Evolutionary conservation across 2,113 vertebrate genomes (phyloP), one percentile per base, ranked within the genome.

Genomic region (Nothoprocta perdicaria): DNA sequence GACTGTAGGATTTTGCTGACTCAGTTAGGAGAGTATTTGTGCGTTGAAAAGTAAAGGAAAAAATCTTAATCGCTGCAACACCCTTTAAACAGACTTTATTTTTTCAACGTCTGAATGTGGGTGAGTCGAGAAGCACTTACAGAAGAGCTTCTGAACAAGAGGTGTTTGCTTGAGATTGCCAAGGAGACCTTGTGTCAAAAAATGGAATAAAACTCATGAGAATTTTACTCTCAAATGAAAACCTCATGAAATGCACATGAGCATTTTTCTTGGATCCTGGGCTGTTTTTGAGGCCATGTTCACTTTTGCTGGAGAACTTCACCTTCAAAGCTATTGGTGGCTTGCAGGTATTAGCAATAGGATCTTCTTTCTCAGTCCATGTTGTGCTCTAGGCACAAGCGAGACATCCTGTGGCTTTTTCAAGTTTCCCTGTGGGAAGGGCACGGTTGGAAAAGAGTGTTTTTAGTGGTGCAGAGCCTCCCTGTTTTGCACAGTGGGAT

Each of bases 211-310:
- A 91, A 50, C 9, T 66, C 9, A 11, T 31, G 13, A 57, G 75
- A 52, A 79, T 76, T 91, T 92, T 41, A 23, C 26, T 87, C 23
- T 58, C 74, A 94, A 23, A 83, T 35, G 53, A 87, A 23, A 90
- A 94, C 58, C 21, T 84, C 23, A 46, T 82, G 53, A 87, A 95
- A 88, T 27, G 23, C 14, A 33, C 5, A 12, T 23, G 26, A 66
- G 55, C 43, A 18, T 46, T 90, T 72, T 88, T 81, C 16, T 35
- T 40, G 35, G 24, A 57, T 6, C 17, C 65, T 31, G 21, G 21
- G 24, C 66, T 48, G 26, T 15, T 91, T 84, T 78, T 68, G 58
- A 72, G 79, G 53, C 29, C 12, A 3, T 27, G 7, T 2, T 35
- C 15, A 68, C 35, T 13, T 62, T 3, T 81, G 29, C 62, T 7